Conservation (phyloP, 2,888 invertebrate species). For the Diadromus collaris region DNA sequence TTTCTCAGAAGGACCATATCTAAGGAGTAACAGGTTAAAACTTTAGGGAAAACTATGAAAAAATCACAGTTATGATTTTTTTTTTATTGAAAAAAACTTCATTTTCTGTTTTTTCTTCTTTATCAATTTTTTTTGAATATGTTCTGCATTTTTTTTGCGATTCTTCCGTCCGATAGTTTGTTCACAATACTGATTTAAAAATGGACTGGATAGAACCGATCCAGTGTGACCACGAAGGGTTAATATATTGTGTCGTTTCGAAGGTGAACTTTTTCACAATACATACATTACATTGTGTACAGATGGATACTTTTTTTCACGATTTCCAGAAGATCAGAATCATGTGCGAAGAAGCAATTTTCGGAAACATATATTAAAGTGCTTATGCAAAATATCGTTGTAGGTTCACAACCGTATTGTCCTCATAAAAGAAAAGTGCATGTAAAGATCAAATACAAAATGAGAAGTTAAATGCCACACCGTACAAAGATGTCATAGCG, state of each 20-base stretch:
- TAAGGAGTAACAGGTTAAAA: too few relatives aligned
- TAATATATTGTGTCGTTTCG: neutral
- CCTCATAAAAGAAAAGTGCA: neutral
- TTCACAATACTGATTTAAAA: too few relatives aligned
- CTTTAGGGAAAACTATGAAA: too few relatives aligned
- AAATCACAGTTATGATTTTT: too few relatives aligned
- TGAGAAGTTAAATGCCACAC: neutral
- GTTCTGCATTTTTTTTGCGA: too few relatives aligned
- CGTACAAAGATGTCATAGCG: constrained; percentile 1
- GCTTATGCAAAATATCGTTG: neutral
- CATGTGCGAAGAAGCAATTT: neutral
- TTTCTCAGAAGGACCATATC: too few relatives aligned
- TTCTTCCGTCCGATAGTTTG: too few relatives aligned
- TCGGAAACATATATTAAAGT: neutral
- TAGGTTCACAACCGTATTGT: neutral
- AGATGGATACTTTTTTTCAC: neutral
- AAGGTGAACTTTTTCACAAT: neutral
- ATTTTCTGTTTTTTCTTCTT: neutral
- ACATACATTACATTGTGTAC: too few relatives aligned
- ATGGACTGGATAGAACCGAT: too few relatives aligned
- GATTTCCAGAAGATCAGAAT: neutral
- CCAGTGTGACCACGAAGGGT: too few relatives aligned
- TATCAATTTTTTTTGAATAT: too few relatives aligned
- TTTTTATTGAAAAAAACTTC: neutral
- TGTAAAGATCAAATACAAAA: neutral